These are phyloP conservation scores for Scarus forsteni DNA, from an alignment of 2,797 vertebrate genomes.

Conservation along the genomic window DNA sequence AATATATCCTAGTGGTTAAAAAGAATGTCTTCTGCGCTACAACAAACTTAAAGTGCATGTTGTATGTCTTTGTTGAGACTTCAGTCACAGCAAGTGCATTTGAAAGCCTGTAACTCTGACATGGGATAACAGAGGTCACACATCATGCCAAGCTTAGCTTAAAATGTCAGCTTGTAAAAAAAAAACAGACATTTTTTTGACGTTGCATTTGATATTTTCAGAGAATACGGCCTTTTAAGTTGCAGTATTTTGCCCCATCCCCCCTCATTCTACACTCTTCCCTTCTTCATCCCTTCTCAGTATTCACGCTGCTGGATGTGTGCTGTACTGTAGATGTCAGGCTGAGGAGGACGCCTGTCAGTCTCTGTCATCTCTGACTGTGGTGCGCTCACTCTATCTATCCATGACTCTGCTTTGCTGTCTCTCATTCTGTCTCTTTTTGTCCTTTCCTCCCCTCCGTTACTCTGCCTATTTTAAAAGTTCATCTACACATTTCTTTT, in stretches of 20 bases:
- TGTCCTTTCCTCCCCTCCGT: conserved; percentile 26
- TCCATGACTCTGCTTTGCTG: conserved; percentile 15
- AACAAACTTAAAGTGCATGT: too few species aligned
- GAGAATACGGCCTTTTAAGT: background rate
- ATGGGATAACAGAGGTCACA: too few species aligned
- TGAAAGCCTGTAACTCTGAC: too few species aligned
- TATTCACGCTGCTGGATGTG: conserved; percentile 35
- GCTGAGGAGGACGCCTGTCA: conserved; percentile 60
- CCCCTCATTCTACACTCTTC: background rate
- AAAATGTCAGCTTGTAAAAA: conserved; percentile 35
- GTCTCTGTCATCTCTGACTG: conserved; percentile 46
- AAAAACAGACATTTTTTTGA: conserved; percentile 49
- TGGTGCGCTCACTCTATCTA: conserved; percentile 30
- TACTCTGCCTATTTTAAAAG: conserved; percentile 8
- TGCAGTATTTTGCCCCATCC: background rate
- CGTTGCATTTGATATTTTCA: conserved; percentile 43
- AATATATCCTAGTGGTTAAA: too few species aligned
- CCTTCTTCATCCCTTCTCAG: conserved; percentile 21
- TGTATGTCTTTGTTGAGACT: background rate
- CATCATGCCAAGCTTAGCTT: conserved; percentile 34
- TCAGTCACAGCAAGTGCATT: conserved; percentile 14
- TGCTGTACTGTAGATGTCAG: conserved; percentile 48
- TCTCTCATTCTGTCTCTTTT: conserved; percentile 38
- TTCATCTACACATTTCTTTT: background rate
- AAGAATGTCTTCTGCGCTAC: too few species aligned